Evolutionary conservation across 2,888 invertebrate genomes (phyloP), one percentile per base, ranked within the genome.

Genomic region (Prosapia bicincta): DNA sequence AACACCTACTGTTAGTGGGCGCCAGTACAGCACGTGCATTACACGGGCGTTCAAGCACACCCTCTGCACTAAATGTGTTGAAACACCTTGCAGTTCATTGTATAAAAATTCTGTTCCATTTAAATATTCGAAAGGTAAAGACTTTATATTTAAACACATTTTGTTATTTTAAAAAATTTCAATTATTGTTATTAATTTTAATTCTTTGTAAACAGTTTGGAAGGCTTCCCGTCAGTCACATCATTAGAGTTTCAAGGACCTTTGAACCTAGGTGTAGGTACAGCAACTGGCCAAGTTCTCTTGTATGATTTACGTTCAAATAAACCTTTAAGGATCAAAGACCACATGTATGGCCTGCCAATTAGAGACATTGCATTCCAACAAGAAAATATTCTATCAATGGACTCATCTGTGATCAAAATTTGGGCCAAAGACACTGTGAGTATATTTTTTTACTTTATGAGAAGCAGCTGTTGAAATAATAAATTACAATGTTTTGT

Each of bases 241-340:
- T 88, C 95, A 15, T 83, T 97, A 0, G 91, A 91, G 83, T 94
- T 91, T 85, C 90, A 93, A 84, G 93, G 92, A 79, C 90, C 89
- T 5, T 85, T 95, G 69, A 90, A 90, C 79, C 86, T 95, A 85
- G 99, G 93, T 24, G 96, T 98, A 2, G 99, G 99, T 13, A 98
- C 97, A 43, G 91, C 93, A 5, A 95, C 95, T 24, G 99, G 99
- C 0, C 97, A 99, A 87, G 90, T 98, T 38, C 86, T 99, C 10
- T 84, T 99, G 0, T 99, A 98, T 84, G 99, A 99, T 84, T 91
- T 99, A 78, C 90, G 99, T 79, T 93, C 97, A 6, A 92, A 91
- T 80, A 94, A 93, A 83, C 99, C 99, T 0, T 88, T 94, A 67
- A 85, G 93, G 66, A 88, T 96, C 0, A 99, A 99, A 85, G 98